Percentiles rank a stretch among this genome's conserved stretches.
Evolutionary conservation across 2,888 invertebrate species (phyloP).

Genomic region (Pachymerium ferrugineum): DNA sequence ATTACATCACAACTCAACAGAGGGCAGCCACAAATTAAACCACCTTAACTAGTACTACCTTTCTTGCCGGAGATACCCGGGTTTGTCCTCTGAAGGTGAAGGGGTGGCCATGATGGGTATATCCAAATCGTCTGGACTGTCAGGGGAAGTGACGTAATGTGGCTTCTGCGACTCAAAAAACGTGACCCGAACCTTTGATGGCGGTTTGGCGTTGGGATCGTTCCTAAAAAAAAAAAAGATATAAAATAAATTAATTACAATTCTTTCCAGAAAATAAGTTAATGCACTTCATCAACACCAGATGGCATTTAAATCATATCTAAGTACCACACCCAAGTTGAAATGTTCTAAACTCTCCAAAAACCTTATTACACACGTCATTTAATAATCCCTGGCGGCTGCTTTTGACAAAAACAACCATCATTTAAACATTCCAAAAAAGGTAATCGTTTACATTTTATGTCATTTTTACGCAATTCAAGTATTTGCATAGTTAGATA

Average conservation of each 20-base stretch:
- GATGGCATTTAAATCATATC: too few species aligned
- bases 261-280: background rate
- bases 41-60: slow-evolving; percentile 55
- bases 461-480: too few species aligned
- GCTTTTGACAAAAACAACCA: too few species aligned
- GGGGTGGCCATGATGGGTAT: slow-evolving; percentile 45
- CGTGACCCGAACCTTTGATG: slow-evolving; percentile 62
- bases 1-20: too few species aligned
- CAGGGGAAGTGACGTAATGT: slow-evolving; percentile 61
- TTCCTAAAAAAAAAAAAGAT: slow-evolving; percentile 20
- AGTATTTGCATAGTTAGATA: too few species aligned
- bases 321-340: too few species aligned
- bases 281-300: too few species aligned
- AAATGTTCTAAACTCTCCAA: too few species aligned
- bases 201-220: slow-evolving; percentile 38
- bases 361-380: background rate
- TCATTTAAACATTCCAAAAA: too few species aligned
- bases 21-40: too few species aligned
- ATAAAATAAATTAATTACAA: background rate
- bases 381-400: background rate
- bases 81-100: slow-evolving; percentile 38
- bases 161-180: slow-evolving; percentile 77
- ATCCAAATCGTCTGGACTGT: slow-evolving; percentile 48
- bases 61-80: slow-evolving; percentile 61
- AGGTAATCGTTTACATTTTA: too few species aligned